phyloP scores from a whole-genome alignment of 1,140 invertebrate species.

The Chelonus insularis region DNA sequence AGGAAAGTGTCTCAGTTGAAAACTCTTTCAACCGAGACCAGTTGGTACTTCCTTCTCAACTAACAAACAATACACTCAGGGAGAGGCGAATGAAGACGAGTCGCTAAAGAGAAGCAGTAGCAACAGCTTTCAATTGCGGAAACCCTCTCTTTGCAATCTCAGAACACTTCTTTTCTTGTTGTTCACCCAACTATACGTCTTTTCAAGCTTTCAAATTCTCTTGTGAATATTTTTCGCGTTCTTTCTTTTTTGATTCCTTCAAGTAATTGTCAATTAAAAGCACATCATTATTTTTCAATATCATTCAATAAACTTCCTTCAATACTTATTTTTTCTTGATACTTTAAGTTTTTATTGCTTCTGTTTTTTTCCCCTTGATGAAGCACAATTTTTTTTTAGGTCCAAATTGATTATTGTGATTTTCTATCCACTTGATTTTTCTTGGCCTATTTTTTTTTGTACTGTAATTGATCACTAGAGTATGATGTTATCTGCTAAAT shows the following conservation, averaged over 20 bases:
- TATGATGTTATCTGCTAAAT: too few relatives aligned
- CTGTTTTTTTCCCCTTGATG: too few relatives aligned
- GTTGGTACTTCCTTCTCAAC: constrained; percentile 9
- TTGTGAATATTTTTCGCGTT: neutral
- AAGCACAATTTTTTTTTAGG: too few relatives aligned
- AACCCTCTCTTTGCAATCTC: constrained; percentile 1
- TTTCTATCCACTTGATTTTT: too few relatives aligned
- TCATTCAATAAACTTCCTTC: too few relatives aligned
- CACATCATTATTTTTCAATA: too few relatives aligned
- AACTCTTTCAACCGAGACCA: constrained; percentile 17
- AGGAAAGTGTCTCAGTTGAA: constrained; percentile 4
- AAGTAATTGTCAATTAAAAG: constrained; percentile 5
- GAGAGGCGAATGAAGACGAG: constrained; percentile 6
- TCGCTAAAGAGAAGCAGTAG: neutral
- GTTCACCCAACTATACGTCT: neutral
- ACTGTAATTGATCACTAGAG: too few relatives aligned
- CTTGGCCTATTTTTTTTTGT: too few relatives aligned
- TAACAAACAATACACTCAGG: constrained; percentile 11
- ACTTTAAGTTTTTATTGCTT: too few relatives aligned
- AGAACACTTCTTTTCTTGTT: neutral
- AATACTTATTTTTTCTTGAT: too few relatives aligned
- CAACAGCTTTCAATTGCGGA: constrained; percentile 11
- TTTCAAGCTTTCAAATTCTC: constrained; percentile 3
- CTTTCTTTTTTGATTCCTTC: neutral
- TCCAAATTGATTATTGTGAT: too few relatives aligned